Percentiles rank a stretch among this genome's conserved stretches.
Evolutionary conservation across 1,140 invertebrate genomes (phyloP).

Genomic region (Xylocopa sonorina): DNA sequence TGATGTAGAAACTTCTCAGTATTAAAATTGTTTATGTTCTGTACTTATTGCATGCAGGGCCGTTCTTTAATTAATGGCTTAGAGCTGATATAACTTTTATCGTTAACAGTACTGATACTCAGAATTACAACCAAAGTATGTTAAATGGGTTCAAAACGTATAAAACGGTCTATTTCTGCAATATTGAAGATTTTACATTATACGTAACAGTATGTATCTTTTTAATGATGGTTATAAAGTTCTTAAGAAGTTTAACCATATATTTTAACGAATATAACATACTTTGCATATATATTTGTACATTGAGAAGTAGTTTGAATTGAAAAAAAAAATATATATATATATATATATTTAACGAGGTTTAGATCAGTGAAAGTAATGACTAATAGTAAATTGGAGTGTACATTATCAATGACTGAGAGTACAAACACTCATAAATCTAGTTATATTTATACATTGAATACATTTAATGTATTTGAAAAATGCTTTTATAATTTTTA

Average conservation of each 20-base stretch:
- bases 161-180: constrained; percentile 41
- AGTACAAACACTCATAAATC: constrained; percentile 78
- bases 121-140: constrained; percentile 42
- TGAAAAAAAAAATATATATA: constrained; percentile 42
- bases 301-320: constrained; percentile 54
- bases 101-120: constrained; percentile 40
- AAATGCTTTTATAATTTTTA: constrained; percentile 73
- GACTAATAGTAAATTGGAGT: constrained; percentile 67
- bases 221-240: constrained; percentile 39
- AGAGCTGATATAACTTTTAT: constrained; percentile 37
- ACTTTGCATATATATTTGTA: constrained; percentile 62
- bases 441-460: constrained; percentile 77
- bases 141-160: constrained; percentile 47
- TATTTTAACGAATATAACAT: constrained; percentile 52
- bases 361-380: constrained; percentile 61
- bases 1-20: constrained; percentile 76
- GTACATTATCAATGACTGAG: constrained; percentile 76
- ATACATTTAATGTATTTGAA: constrained; percentile 76
- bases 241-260: constrained; percentile 32
- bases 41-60: constrained; percentile 64
- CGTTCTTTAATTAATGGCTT: constrained; percentile 49
- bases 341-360: constrained; percentile 53
- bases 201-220: constrained; percentile 32
- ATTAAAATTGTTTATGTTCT: constrained; percentile 72
- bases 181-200: constrained; percentile 28